A percentile compares a stretch with the other conserved stretches of the same genome.
phyloP scores from a whole-genome alignment of 2,797 vertebrate species.

The Arrhamphus sclerolepis region DNA sequence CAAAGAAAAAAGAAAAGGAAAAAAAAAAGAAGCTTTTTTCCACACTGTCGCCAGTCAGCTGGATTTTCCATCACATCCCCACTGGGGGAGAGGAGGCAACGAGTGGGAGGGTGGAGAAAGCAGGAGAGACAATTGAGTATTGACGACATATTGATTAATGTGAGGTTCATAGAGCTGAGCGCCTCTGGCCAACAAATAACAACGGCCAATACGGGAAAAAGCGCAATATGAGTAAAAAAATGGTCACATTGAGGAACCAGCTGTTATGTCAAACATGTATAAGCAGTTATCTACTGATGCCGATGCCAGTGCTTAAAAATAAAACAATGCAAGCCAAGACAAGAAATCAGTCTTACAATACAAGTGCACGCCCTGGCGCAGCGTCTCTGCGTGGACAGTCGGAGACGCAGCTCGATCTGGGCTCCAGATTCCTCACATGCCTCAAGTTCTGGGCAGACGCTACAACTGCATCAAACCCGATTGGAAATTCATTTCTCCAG shows the following conservation, averaged over 20 bases:
- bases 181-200: constrained; percentile 51
- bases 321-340: background rate
- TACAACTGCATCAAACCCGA: constrained; percentile 55
- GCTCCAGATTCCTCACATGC: constrained; percentile 67
- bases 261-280: too few species aligned
- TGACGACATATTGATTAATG: background rate
- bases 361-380: too few species aligned
- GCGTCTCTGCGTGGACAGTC: constrained; percentile 34
- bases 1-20: background rate
- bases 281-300: background rate
- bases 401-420: constrained; percentile 40
- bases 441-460: constrained; percentile 64
- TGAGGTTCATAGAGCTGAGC: background rate
- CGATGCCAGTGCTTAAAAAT: background rate
- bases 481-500: constrained; percentile 57
- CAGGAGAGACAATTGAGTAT: background rate
- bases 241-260: too few species aligned
- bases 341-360: too few species aligned
- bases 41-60: constrained; percentile 31
- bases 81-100: constrained; percentile 21
- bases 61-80: constrained; percentile 50
- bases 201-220: background rate
- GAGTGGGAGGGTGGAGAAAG: constrained; percentile 22
- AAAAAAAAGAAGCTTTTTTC: constrained; percentile 8
- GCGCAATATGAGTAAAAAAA: too few species aligned